Evolutionary conservation across 2,888 invertebrate species (phyloP), one percentile per base, ranked within the genome.

Genomic region (Hirtodrosophila confusa): DNA sequence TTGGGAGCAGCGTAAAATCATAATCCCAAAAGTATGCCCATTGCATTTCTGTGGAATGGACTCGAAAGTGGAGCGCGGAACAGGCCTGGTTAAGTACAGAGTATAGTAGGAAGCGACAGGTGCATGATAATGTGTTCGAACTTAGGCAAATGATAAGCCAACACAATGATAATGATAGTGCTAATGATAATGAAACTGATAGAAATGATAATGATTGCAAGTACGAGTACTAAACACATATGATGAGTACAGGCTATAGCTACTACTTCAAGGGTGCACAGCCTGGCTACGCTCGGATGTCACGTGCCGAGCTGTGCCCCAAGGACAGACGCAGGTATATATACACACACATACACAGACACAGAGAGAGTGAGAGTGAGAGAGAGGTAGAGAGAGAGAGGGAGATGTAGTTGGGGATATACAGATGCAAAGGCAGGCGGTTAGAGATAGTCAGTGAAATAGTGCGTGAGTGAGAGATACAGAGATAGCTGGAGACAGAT

Each of bases 111-210:
- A 41, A 58, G 47, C 41, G 54, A 54, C 43, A 73, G 64, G 76
- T 75, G 72, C 66, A 76, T 60, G 55, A 49, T 54, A 60, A 12
- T 43, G 76, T 75, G 55, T 45, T 31, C 11, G 23, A 64, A 69
- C 33, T 43, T 12, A 66, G 27, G 40, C 56, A 69, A 76, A 70
- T 44, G 39, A 69, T 63, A 67, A 70, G 27, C n/a, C 43, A 56
- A 64, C 23, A 35, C 31, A 31, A 31, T 27, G 27, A 27, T 40
- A 60, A 40, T 61, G 41, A 54, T 54, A 40, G 23, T 43, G 12
- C 23, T 33, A 43, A 35, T 50, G 45, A 36, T 50, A 27, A 35
- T 35, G 43, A 11, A 53, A 48, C 24, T 47, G 47, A 35, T 50
- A 8, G 9, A 37, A 66, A 58, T 60, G 56, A 44, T 35, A 44